Conservation (phyloP, 92 coral and sea anemone species). For the Phymanthus crucifer region DNA sequence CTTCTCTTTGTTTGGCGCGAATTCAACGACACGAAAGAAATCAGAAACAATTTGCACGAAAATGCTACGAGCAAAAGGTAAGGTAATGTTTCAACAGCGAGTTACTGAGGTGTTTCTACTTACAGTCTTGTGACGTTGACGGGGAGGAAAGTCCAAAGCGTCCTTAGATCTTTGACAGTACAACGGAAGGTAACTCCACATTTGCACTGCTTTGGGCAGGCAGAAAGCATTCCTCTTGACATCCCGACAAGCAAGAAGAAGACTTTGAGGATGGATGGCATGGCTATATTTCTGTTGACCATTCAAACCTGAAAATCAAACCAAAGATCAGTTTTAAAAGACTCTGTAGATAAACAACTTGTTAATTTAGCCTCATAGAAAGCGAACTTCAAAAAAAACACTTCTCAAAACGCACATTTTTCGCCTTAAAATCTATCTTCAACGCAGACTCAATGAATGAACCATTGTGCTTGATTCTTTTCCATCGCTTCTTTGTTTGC, state of each 20-base stretch:
- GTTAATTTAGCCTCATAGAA: not conserved
- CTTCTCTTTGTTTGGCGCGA: not conserved
- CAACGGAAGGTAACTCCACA: slow-evolving; percentile 68
- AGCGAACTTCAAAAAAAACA: not conserved
- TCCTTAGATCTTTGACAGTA: slow-evolving; percentile 58
- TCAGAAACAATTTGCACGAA: not conserved
- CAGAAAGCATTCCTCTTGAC: slow-evolving; percentile 11
- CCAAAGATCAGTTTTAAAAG: not conserved
- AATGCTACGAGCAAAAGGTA: not conserved
- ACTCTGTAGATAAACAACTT: not conserved
- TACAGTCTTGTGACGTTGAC: slow-evolving; percentile 79
- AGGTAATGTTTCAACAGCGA: no score
- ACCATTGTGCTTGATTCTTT: not conserved
- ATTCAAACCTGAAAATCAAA: slow-evolving; percentile 12
- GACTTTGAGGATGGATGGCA: not conserved
- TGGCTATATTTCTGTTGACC: not conserved
- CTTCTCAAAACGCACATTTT: not conserved
- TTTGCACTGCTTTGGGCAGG: slow-evolving; percentile 66
- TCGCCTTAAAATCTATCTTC: not conserved
- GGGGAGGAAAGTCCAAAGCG: slow-evolving; percentile 66
- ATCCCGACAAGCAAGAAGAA: not conserved
- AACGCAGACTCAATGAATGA: not conserved
- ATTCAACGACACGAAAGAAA: not conserved
- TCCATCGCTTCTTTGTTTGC: slow-evolving; percentile 4
- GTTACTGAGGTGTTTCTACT: slow-evolving; percentile 45